These are phyloP conservation scores for Bovichtus variegatus DNA, from an alignment of 2,797 vertebrate species.

Conservation along the genomic window DNA sequence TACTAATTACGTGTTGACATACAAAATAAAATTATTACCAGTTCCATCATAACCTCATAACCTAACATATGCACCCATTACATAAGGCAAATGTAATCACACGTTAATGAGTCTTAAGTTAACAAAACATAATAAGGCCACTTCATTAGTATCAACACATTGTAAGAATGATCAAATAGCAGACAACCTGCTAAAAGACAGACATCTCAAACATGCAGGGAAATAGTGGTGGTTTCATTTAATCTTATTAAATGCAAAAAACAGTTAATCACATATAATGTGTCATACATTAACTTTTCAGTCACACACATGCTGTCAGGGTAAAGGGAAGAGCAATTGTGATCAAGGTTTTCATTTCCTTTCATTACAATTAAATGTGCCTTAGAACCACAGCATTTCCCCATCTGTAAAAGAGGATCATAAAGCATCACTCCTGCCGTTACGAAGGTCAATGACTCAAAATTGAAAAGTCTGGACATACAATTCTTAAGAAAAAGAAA, in stretches of 20 bases:
- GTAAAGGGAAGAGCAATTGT: constrained; percentile 10
- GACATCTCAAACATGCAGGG: constrained; percentile 17
- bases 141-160: constrained; percentile 5
- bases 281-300: constrained; percentile 31
- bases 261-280: constrained; percentile 32
- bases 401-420: constrained; percentile 15
- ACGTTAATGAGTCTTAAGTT: not conserved
- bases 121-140: not conserved
- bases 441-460: constrained; percentile 15
- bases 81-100: not conserved
- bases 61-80: not conserved
- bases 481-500: constrained; percentile 2
- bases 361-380: constrained; percentile 37
- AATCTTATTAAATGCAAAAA: constrained; percentile 49
- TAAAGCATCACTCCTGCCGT: constrained; percentile 1
- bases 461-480: constrained; percentile 14
- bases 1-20: not conserved
- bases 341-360: constrained; percentile 29
- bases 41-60: not conserved
- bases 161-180: constrained; percentile 12
- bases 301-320: constrained; percentile 42
- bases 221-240: constrained; percentile 47
- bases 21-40: not conserved
- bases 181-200: constrained; percentile 19
- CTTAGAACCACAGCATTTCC: constrained; percentile 26